Base-by-base conservation (phyloP, 2,113 vertebrate species). In the Alosa alosa region DNA sequence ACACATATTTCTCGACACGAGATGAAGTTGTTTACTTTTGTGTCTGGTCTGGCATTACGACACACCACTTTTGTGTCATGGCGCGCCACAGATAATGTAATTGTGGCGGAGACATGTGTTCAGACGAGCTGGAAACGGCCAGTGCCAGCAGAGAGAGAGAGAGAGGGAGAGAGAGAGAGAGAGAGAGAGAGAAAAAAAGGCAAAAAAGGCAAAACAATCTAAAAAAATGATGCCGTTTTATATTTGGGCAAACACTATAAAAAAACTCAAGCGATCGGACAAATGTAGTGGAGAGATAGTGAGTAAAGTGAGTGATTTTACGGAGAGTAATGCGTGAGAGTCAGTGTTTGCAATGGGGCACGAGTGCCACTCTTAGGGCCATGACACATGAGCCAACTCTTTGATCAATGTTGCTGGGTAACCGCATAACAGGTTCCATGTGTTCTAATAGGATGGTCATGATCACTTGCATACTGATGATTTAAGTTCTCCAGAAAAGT, bases 21-120 rank as follows among this genome's bases (percentile, higher is more conserved):
- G 93, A 93, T 94, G 92, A 95, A 90, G 88, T 93, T 95, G 95
- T 95, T 95, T 94, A 92, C 92, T 93, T 94, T 94, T 93, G 92
- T 95, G 90, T 91, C 89, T 88, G 90, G 87, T 91, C 93, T 90
- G 72, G 89, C 88, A 92, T 92, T 91, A 93, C 83, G 85, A 91
- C 86, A 81, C 88, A 88, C 85, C 85, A 90, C 93, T 93, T 94
- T 72, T 94, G 93, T 94, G 91, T 92, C 82, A 83, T 60, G 6
- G 85, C 88, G 87, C 82, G 86, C 83, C 57, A 81, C 82, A 90
- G 89, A 93, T 90, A 91, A 93, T 91, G 87, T 91, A 90, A 90
- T 89, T 89, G 91, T 88, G 87, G 81, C 84, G 88, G 87, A 64
- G 85, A 91, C 90, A 93, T 87, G 92, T 93, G 90, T 90, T 90